Evolutionary conservation across 2,888 invertebrate species (phyloP), one percentile per base, ranked within the genome.

Genomic region (Aromia moschata): DNA sequence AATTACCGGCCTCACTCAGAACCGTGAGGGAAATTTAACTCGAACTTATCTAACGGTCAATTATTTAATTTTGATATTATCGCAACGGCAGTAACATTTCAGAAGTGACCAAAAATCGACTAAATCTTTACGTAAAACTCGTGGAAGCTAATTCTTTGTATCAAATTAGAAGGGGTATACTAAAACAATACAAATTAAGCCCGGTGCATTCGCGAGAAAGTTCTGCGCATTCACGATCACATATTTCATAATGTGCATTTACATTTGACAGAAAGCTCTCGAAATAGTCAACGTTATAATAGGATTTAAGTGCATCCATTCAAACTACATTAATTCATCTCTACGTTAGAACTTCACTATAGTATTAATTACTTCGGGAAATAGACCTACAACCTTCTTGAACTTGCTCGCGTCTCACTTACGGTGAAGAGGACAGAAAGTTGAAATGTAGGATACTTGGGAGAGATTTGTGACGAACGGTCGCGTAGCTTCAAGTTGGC

Each of bases 401-500:
- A 49, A 49, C 49, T 49, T 36, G 9, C 37, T 12, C 12, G 53
- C 43, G 33, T 36, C 31, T 33, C 54, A 54, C 54, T 54, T 54
- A 44, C 18, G 25, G 36, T 54, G 36, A 56, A 41, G 51, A 57
- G 49, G 51, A 51, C 56, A 44, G 36, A 51, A 30, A 57, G 49
- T 51, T 45, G 56, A 57, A 57, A 57, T 51, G 44, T 51, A 44
- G 41, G 44, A 57, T 57, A 14, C 51, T 57, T 45, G 17, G 51
- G 31, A 57, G 44, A 25, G 56, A 49, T 44, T 51, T 57, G 49
- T 57, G 56, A 57, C 51, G 49, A 47, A 49, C 43, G 51, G 37
- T 20, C 31, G 36, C 47, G 37, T 57, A 49, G 56, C 49, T 56
- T 56, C 38, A 51, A 57, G 56, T 49, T 57, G 56, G 45, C 56